Evolutionary conservation across 2,797 vertebrate genomes (phyloP).

Genomic region (Muscicapa striata): DNA sequence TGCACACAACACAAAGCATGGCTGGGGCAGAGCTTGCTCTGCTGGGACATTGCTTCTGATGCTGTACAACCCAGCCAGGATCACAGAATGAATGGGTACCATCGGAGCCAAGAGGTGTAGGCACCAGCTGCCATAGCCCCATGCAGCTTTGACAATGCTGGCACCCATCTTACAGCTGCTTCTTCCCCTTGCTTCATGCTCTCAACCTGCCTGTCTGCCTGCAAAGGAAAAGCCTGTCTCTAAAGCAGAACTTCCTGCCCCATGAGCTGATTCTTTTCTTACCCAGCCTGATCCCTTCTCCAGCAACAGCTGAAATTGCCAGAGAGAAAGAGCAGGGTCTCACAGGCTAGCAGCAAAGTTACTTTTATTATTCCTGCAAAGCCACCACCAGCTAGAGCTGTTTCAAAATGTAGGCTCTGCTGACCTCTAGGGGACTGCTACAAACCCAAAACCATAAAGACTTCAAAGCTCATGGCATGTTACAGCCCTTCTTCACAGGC

Average conservation of each 20-base stretch:
- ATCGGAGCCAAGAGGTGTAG: rapidly evolving
- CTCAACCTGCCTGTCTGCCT: not conserved
- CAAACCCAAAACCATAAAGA: not conserved
- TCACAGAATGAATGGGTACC: not conserved
- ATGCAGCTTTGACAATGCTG: rapidly evolving
- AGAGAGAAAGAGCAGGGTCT: not conserved
- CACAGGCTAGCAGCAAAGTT: not conserved
- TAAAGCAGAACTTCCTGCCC: not conserved
- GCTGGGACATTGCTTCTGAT: not conserved
- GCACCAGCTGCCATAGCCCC: not conserved
- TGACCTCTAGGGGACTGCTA: slow-evolving; percentile 78
- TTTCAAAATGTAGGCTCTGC: slow-evolving; percentile 56
- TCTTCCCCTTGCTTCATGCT: not conserved
- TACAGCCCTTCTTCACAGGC: not conserved
- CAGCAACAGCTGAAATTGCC: not conserved
- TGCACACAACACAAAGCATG: rapidly evolving
- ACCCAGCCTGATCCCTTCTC: not conserved
- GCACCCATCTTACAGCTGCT: not conserved
- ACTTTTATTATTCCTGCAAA: not conserved
- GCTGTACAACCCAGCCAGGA: rapidly evolving
- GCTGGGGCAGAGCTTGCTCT: not conserved
- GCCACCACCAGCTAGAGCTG: not conserved
- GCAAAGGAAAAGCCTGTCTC: not conserved
- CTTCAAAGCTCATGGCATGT: not conserved
- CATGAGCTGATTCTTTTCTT: not conserved